Conservation (phyloP, 1,140 invertebrate genomes). For the Drosophila bipectinata region DNA sequence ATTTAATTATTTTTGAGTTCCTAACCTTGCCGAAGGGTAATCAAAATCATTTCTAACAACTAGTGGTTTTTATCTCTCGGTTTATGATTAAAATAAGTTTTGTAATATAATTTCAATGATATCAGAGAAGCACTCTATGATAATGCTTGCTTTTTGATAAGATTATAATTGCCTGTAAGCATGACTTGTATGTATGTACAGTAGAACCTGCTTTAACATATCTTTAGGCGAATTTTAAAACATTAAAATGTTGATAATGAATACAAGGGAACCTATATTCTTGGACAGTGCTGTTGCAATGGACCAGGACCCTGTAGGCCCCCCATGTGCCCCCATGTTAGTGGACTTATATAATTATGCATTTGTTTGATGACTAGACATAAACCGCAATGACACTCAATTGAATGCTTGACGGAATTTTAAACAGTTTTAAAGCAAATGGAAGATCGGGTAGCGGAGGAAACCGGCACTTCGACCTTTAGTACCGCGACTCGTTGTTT, state of each 20-base stretch:
- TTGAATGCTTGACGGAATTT: conserved; percentile 37
- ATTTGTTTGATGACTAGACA: conserved; percentile 57
- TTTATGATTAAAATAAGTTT: background rate
- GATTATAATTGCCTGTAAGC: conserved; percentile 12
- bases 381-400: conserved; percentile 33
- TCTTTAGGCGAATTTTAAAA: background rate
- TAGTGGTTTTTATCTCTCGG: background rate
- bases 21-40: background rate
- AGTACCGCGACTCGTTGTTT: conserved; percentile 10
- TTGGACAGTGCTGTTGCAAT: background rate
- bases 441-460: conserved; percentile 7
- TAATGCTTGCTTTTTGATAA: conserved; percentile 46
- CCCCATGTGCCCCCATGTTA: conserved; percentile 13
- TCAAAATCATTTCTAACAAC: too few relatives aligned
- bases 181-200: conserved; percentile 2
- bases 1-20: background rate
- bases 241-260: background rate
- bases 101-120: background rate
- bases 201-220: background rate
- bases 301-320: background rate
- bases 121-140: background rate
- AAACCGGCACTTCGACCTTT: conserved; percentile 65
- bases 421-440: conserved; percentile 9
- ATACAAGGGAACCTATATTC: background rate
- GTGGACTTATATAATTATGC: conserved; percentile 65